A percentile compares a stretch with the other conserved stretches of the same genome.
phyloP scores from a whole-genome alignment of 1,140 invertebrate genomes.

The Diachasmimorpha longicaudata region DNA sequence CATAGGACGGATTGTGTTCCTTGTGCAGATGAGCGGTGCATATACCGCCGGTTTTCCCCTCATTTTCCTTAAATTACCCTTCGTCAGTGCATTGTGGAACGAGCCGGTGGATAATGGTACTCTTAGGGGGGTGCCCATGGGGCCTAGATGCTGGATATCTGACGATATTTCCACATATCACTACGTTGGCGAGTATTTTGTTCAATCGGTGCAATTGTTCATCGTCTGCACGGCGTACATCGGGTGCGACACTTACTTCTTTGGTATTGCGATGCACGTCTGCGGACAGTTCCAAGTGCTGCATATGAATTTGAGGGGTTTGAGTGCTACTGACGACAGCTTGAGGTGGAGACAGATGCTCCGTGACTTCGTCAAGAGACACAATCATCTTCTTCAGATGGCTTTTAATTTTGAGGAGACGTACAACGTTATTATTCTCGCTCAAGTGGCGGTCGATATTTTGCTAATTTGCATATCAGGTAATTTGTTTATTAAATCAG shows the following conservation, averaged over 20 bases:
- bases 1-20: conserved; percentile 20
- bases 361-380: conserved; percentile 3
- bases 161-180: neutral
- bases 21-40: conserved; percentile 20
- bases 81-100: neutral
- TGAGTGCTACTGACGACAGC: neutral
- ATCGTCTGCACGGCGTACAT: conserved; percentile 15
- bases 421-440: conserved; percentile 25
- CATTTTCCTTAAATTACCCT: neutral
- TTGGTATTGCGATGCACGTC: conserved; percentile 22
- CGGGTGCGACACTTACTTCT: conserved; percentile 26
- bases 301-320: neutral
- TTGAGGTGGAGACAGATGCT: neutral
- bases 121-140: conserved; percentile 18
- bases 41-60: conserved; percentile 14
- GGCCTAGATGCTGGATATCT: conserved; percentile 22
- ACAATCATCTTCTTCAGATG: conserved; percentile 22
- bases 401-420: conserved; percentile 23
- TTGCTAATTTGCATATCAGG: conserved; percentile 22
- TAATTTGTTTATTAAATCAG: neutral
- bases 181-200: conserved; percentile 5
- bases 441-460: conserved; percentile 10
- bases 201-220: conserved; percentile 18
- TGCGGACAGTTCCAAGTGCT: conserved; percentile 27
- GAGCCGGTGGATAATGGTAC: neutral